Percentiles rank a stretch among this genome's conserved stretches.
Conservation (phyloP, 2,113 vertebrate genomes). For the Pluvialis apricaria region DNA sequence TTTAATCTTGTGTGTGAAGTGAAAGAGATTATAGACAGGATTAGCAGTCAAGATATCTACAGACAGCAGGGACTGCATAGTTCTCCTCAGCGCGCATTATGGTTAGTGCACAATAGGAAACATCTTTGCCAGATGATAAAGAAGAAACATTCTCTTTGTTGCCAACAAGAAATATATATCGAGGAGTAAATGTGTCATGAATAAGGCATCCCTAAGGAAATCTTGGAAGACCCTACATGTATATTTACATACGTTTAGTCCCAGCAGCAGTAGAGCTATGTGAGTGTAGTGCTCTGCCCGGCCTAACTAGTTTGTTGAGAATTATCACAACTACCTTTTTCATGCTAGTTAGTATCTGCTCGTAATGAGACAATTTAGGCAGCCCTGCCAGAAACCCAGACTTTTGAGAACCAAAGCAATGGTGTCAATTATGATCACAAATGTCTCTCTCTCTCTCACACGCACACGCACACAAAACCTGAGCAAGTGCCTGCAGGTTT, state of each 20-base stretch:
- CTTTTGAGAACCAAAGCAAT: neutral
- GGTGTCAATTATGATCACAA: neutral
- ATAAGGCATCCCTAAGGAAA: conserved; percentile 30
- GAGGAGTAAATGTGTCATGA: neutral
- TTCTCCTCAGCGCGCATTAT: neutral
- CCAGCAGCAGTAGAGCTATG: neutral
- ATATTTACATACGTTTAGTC: neutral
- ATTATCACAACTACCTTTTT: neutral
- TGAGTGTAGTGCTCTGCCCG: neutral
- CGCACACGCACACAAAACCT: neutral
- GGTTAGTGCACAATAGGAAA: neutral
- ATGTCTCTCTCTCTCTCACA: neutral
- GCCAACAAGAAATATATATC: neutral
- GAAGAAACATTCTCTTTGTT: conserved; percentile 10
- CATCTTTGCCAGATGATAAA: conserved; percentile 38
- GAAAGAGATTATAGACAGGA: neutral
- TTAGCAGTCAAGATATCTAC: neutral
- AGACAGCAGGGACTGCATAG: neutral
- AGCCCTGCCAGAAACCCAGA: neutral
- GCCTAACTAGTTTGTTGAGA: neutral
- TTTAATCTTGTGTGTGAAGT: neutral
- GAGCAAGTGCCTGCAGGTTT: neutral
- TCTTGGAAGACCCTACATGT: neutral
- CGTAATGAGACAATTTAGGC: neutral
- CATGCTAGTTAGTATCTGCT: neutral